A percentile compares a stretch with the other conserved stretches of the same genome.
phyloP scores from a whole-genome alignment of 2,797 vertebrate genomes.

The Stomatorhinus walkeri region DNA sequence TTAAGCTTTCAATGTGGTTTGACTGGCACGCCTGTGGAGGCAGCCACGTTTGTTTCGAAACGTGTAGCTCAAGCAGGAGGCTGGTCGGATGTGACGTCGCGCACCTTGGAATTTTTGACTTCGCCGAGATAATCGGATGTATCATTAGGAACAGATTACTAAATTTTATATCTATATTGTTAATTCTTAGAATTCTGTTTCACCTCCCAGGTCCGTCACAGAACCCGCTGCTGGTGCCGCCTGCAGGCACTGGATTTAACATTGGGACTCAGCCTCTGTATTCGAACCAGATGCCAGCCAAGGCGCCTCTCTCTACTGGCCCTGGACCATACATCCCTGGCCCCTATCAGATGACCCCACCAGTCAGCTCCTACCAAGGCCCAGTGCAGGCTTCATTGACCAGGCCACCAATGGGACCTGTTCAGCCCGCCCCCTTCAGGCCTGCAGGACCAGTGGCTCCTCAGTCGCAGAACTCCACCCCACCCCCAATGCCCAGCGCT shows the following conservation, averaged over 20 bases:
- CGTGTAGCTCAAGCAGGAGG: background rate
- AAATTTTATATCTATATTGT: background rate
- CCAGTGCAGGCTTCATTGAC: slow-evolving; percentile 58
- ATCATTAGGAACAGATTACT: background rate
- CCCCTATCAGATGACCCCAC: slow-evolving; percentile 61
- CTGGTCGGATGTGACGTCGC: background rate
- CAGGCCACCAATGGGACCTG: slow-evolving; percentile 59
- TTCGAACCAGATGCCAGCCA: slow-evolving; percentile 59
- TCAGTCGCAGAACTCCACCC: slow-evolving; percentile 58
- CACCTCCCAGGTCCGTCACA: slow-evolving; percentile 75
- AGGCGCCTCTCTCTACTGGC: slow-evolving; percentile 58
- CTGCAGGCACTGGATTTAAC: slow-evolving; percentile 58
- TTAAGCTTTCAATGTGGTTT: background rate
- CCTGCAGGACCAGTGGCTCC: slow-evolving; percentile 50
- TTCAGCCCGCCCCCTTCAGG: slow-evolving; percentile 38
- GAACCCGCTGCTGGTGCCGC: slow-evolving; percentile 63
- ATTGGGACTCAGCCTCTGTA: slow-evolving; percentile 61
- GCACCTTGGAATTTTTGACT: background rate
- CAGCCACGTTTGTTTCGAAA: background rate
- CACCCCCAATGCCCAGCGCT: slow-evolving; percentile 57
- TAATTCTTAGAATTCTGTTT: slow-evolving; percentile 11
- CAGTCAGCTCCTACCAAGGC: slow-evolving; percentile 61
- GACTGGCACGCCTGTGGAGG: background rate
- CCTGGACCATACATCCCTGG: slow-evolving; percentile 66
- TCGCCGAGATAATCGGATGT: too few species aligned